These are phyloP conservation scores for Brienomyrus longianalis DNA, from an alignment of 2,113 vertebrate species.

Conservation along the genomic window DNA sequence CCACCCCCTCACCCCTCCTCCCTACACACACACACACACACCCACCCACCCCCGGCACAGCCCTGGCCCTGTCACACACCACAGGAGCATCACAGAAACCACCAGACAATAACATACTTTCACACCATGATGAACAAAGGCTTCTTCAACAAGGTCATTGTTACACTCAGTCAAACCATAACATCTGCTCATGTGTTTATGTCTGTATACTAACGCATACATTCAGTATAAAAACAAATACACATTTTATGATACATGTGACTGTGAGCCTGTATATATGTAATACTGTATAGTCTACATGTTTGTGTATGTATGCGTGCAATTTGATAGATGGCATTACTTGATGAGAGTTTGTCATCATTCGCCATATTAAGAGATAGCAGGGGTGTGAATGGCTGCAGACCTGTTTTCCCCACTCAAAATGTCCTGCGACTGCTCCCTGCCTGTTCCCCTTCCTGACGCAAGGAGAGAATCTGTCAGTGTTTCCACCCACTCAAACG, in stretches of 20 bases:
- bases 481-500: slow-evolving; percentile 48
- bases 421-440: not conserved
- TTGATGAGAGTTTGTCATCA: not conserved
- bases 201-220: not conserved
- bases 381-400: not conserved
- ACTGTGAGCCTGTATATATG: not conserved
- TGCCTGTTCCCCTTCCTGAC: slow-evolving; percentile 9
- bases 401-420: not conserved
- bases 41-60: not conserved
- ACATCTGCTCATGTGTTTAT: not conserved
- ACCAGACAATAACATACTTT: not conserved
- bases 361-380: not conserved
- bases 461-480: slow-evolving; percentile 49
- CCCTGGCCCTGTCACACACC: not conserved
- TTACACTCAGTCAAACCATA: not conserved
- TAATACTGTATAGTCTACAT: not conserved
- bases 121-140: not conserved
- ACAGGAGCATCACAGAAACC: not conserved
- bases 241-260: not conserved
- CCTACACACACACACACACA: not conserved
- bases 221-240: not conserved
- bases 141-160: not conserved
- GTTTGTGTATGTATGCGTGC: not conserved
- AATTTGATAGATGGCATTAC: not conserved
- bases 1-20: not conserved